Base-by-base conservation (phyloP, 2,113 vertebrate species). In the Centropus bengalensis region DNA sequence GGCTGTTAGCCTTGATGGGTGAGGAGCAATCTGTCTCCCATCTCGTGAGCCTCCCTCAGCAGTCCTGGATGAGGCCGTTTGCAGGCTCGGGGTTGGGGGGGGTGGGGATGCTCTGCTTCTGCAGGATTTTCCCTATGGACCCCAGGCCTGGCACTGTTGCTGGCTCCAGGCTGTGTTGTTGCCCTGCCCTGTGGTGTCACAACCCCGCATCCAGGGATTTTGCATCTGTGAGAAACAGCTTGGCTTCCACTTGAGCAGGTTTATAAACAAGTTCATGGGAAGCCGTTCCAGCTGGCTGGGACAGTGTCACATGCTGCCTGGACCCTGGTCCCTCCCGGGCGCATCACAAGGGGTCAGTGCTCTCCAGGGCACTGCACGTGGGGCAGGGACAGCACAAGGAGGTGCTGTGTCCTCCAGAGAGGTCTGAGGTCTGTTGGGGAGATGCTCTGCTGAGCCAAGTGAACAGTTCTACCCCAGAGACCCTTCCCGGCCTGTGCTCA, bases 21-120 rank as follows among this genome's bases (percentile, higher is more conserved):
- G 1, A 86, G 87, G 81, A 91, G 45, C 95, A 92, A 92, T 82
- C 93, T 96, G 96, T 82, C 78, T 93, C 78, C 78, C 21, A 16
- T 89, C 89, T 80, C 22, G 2, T 4, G 30, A 75, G 54, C 78
- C 60, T 87, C 87, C 8, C 62, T 51, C 68, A 16, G 23, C 51
- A 18, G 79, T n/a, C 36, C 79, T 51, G 55, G 52, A 17, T 26
- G 81, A 84, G 77, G 59, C 71, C 0, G 0, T 49, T 83, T 24
- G 10, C 36, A 56, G 16, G 30, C 63, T 1, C 2, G 69, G 51
- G 27, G 44, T 52, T 55, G 47, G 80, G 2, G 69, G 51, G 27
- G 44, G 56, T 55, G 47, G 80, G 38, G 33, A 10, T 0, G 62
- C 33, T 86, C 52, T 33, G 26, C 56, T 55, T 15, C 38, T 13